These are phyloP conservation scores for Athene cunicularia DNA, from an alignment of 2,113 vertebrate genomes.

Conservation along the genomic window DNA sequence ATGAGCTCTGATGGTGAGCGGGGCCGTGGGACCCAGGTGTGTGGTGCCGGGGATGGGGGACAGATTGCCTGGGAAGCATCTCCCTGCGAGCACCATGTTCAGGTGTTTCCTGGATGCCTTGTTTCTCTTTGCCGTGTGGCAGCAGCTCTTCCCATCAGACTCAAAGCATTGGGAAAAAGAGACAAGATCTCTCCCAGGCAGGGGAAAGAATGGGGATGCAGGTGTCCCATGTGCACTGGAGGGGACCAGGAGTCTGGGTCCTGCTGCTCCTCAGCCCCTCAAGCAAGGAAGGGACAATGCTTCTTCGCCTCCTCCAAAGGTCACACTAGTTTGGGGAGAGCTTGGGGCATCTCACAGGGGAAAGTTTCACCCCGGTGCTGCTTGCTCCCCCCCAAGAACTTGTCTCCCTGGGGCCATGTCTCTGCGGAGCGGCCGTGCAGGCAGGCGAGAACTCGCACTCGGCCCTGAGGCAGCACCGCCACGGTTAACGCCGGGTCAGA, in stretches of 20 bases:
- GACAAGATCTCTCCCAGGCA: background rate
- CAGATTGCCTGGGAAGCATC: background rate
- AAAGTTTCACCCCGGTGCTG: rapidly evolving
- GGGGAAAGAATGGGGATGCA: background rate
- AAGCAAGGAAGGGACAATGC: background rate
- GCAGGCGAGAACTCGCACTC: background rate
- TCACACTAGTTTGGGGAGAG: background rate
- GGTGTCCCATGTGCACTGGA: background rate
- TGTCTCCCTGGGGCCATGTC: background rate
- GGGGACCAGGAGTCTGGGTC: background rate
- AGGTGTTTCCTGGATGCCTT: background rate
- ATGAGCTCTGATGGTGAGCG: constrained; percentile 83
- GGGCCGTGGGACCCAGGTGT: rapidly evolving
- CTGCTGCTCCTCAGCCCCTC: background rate
- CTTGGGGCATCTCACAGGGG: background rate
- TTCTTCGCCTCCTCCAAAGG: background rate
- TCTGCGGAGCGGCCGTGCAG: rapidly evolving
- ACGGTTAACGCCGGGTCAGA: background rate
- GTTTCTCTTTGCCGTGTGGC: background rate
- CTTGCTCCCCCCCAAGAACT: background rate
- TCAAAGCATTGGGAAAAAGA: background rate
- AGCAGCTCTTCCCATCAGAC: background rate
- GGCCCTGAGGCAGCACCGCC: background rate
- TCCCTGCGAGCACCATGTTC: rapidly evolving
- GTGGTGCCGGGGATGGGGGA: background rate